Conservation (phyloP, 2,797 vertebrate genomes). For the Rhabdophis nuchalis region DNA sequence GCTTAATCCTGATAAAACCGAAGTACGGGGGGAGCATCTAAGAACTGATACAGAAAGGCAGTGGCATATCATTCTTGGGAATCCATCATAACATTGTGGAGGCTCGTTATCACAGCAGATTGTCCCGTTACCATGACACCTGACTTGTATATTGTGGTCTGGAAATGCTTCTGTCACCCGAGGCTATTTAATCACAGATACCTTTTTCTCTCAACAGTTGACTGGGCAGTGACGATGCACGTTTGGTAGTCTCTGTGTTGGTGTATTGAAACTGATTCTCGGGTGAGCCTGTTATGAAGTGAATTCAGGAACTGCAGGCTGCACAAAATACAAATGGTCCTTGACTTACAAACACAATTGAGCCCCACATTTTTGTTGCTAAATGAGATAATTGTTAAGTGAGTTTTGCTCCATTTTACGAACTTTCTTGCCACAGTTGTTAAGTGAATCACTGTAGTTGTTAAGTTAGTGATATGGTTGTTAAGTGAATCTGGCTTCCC, state of each 20-base stretch:
- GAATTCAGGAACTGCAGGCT: not conserved
- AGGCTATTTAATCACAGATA: not conserved
- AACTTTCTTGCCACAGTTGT: not conserved
- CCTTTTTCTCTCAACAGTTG: not conserved
- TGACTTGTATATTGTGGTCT: not conserved
- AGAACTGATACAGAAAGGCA: not conserved
- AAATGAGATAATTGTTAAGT: not conserved
- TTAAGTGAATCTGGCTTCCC: not conserved
- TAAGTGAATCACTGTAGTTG: not conserved
- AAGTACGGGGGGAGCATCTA: not conserved
- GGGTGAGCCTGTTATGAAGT: not conserved
- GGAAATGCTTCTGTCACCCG: not conserved
- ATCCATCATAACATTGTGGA: not conserved
- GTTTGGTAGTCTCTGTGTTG: not conserved
- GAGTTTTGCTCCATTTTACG: not conserved
- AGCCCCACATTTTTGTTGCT: not conserved
- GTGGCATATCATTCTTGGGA: not conserved
- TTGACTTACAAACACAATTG: not conserved
- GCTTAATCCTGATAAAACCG: not conserved
- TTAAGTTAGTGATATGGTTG: not conserved
- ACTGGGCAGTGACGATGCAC: not conserved
- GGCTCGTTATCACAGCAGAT: not conserved
- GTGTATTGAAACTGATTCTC: not conserved
- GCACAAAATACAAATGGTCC: not conserved
- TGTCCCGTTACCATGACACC: not conserved